phyloP scores from a whole-genome alignment of 2,113 vertebrate species.

The Hippocampus guttulatus region DNA sequence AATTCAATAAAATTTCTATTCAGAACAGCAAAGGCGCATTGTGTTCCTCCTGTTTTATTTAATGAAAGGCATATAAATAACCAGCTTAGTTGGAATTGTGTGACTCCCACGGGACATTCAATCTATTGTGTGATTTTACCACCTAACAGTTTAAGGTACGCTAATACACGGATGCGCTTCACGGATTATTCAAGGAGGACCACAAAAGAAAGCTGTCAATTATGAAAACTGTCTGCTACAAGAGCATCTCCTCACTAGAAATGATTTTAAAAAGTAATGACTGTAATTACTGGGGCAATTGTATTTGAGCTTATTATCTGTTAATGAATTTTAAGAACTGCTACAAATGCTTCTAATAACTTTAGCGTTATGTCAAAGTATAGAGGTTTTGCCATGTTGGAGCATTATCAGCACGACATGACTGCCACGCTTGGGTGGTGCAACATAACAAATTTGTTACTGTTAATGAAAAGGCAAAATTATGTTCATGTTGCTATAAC shows the following conservation, averaged over 20 bases:
- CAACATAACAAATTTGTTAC: background rate
- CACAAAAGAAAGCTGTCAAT: background rate
- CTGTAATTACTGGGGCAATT: too few species aligned
- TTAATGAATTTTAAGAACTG: too few species aligned
- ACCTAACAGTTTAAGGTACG: constrained; percentile 42
- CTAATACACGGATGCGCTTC: constrained; percentile 2
- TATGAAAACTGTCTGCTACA: background rate
- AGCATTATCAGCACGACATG: background rate
- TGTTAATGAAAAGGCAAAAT: background rate
- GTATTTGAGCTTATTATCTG: too few species aligned
- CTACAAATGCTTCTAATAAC: background rate
- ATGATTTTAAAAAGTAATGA: background rate
- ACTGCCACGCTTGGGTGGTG: background rate
- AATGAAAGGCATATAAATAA: constrained; percentile 67
- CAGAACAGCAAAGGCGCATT: constrained; percentile 67
- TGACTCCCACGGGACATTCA: constrained; percentile 27
- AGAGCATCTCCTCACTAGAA: background rate
- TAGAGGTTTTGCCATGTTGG: background rate
- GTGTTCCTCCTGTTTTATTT: constrained; percentile 61
- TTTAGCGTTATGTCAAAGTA: background rate
- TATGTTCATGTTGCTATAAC: background rate
- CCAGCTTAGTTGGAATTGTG: constrained; percentile 46
- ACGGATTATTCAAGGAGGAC: constrained; percentile 5
- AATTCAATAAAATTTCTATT: constrained; percentile 76
- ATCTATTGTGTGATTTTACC: constrained; percentile 36